Base-by-base conservation (phyloP, 2,113 vertebrate species). In the Apteryx owenii region DNA sequence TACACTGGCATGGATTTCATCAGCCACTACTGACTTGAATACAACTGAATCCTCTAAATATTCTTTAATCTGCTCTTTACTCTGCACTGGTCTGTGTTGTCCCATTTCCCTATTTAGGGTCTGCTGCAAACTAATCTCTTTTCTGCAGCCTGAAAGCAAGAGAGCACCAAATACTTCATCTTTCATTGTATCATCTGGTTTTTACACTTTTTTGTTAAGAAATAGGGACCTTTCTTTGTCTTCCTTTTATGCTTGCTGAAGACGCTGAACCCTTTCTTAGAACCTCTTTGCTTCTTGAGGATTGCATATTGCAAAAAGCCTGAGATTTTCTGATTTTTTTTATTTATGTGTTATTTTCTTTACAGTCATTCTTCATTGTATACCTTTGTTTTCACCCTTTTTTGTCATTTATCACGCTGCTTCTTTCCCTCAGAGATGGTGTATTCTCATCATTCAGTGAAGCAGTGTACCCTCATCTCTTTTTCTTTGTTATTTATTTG, bases 131-230 rank as follows among this genome's bases (percentile, higher is more conserved):
- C 72, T 96, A 81, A 96, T 95, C 88, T 76, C 89, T 60, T 50
- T 78, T 58, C 88, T 76, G 46, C 56, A 78, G 77, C n/a, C 51
- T 94, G 97, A 97, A 88, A 96, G 91, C 78, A 95, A 90, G 33
- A 95, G 95, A 96, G n/a, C 83, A 20, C 80, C 38, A 51, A 64
- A 4, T 81, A 51, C 51, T 86, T 92, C 50, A 85, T 46, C 72
- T 88, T 83, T 77, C 54, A 54, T 36, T 80, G 38, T 42, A 65
- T 40, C 92, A 87, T 73, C 81, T 83, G 88, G 83, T 33, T 93
- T 88, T 62, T 90, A 50, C 3, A 15, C 4, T 77, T 72, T 89
- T 73, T 77, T 48, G 33, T 68, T 33, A 66, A 89, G 31, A 7
- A 77, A 69, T 3, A 79, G 51, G 83, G 75, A 16, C 26, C 28